A percentile compares a stretch with the other conserved stretches of the same genome.
phyloP scores from a whole-genome alignment of 2,888 invertebrate species.

The Dolomedes plantarius region DNA sequence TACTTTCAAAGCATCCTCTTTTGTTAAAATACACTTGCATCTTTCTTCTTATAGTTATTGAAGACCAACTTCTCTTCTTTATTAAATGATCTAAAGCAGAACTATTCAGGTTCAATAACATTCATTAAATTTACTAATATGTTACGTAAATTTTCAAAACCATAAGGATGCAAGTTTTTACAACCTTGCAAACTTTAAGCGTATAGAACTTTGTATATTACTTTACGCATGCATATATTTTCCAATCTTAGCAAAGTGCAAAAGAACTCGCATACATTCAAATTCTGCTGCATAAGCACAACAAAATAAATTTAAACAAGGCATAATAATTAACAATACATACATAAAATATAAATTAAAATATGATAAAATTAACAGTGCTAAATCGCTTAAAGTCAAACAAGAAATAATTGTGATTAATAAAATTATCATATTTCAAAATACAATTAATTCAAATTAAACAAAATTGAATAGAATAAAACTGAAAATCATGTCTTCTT shows the following conservation, averaged over 20 bases:
- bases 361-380: too few species aligned
- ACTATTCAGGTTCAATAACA: neutral
- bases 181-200: neutral
- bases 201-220: neutral
- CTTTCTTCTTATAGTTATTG: neutral
- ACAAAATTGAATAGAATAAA: too few species aligned
- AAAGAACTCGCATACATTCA: too few species aligned
- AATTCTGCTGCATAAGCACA: too few species aligned
- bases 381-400: too few species aligned
- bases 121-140: conserved; percentile 1
- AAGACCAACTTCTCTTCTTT: neutral
- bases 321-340: too few species aligned
- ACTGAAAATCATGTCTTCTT: too few species aligned
- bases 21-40: neutral
- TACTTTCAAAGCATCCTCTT: neutral
- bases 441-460: too few species aligned
- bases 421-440: too few species aligned
- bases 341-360: too few species aligned
- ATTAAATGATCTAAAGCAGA: conserved; percentile 3
- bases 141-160: neutral
- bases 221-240: neutral
- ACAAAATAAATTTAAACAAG: too few species aligned
- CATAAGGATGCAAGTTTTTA: neutral
- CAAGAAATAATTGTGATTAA: too few species aligned
- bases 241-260: neutral